phyloP scores from a whole-genome alignment of 2,113 vertebrate species.

The Thunnus thynnus region DNA sequence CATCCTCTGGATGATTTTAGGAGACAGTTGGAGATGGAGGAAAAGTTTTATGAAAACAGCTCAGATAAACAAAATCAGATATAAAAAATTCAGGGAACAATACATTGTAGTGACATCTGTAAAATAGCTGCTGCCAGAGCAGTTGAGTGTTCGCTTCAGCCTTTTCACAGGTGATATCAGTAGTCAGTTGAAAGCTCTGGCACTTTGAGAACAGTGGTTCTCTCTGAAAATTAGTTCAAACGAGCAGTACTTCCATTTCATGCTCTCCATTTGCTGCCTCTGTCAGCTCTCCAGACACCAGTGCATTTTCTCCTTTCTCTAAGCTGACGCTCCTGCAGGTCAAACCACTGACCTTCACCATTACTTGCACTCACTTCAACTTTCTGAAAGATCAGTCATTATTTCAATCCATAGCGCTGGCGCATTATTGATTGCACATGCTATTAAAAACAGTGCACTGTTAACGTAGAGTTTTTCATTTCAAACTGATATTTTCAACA shows the following conservation, averaged over 20 bases:
- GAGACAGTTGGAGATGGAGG: slow-evolving; percentile 1
- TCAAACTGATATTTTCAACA: not conserved
- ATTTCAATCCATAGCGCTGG: not conserved
- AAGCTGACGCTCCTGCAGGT: slow-evolving; percentile 26
- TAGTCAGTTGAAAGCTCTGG: slow-evolving; percentile 31
- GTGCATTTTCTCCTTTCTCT: slow-evolving; percentile 24
- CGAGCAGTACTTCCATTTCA: slow-evolving; percentile 46
- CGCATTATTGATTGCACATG: not conserved
- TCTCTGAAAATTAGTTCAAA: slow-evolving; percentile 62
- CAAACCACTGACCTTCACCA: slow-evolving; percentile 41
- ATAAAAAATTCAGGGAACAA: not conserved
- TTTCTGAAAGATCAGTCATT: not conserved
- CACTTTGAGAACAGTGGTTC: slow-evolving; percentile 44
- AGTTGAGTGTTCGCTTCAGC: not conserved
- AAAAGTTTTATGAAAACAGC: not conserved
- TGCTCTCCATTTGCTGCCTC: slow-evolving; percentile 40
- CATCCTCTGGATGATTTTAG: not conserved
- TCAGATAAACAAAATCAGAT: not conserved
- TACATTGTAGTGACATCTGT: slow-evolving; percentile 2
- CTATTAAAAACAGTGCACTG: not conserved
- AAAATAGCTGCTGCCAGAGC: slow-evolving; percentile 30
- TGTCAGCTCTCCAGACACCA: slow-evolving; percentile 46
- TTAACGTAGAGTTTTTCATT: not conserved
- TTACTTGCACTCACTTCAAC: not conserved
- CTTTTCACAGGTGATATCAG: slow-evolving; percentile 43